Evolutionary conservation across 2,888 invertebrate genomes (phyloP), one percentile per base, ranked within the genome.

Genomic region (Cheilosia grossa): DNA sequence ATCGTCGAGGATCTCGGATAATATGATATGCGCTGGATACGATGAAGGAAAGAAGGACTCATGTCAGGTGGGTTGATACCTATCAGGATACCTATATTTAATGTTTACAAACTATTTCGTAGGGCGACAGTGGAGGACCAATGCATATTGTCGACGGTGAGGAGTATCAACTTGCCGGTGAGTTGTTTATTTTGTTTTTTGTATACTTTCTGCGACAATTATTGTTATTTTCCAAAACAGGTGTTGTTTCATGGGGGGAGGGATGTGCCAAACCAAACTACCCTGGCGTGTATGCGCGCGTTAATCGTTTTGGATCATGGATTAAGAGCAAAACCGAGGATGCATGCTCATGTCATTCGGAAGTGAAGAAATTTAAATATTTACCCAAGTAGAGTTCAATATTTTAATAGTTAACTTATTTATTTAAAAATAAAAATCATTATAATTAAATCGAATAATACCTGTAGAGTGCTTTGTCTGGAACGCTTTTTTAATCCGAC

Each of bases 261-360:
- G 91, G 91, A 21, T 92, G 91, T 78, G 92, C 92, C 61, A 90
- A 91, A 88, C 94, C 95, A 0, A 94, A 95, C 87, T 94, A 94
- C 82, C 97, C 97, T 0, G 97, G 97, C 2, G 97, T 97, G 10
- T 97, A 97, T 91, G 93, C 95, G 0, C 92, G 97, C 66, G 96
- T 96, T 30, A 97, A 96, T 91, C 94, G 97, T 85, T 97, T 95
- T 81, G 90, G 90, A 81, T 91, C 94, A 9, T 96, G 96, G 96
- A 93, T 96, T 61, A 93, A 93, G 88, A 93, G 93, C 66, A 94
- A 95, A 89, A 95, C 96, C 13, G 91, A 91, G 74, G 95, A 95
- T 87, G 94, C 94, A 10, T 96, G 96, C 90, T 94, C 94, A 88
- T 96, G 96, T 91, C 92, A 89, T 63, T 89, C 90, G 49, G 91